These are phyloP conservation scores for Lepus europaeus DNA, from an alignment of 2,113 vertebrate species.

Conservation along the genomic window DNA sequence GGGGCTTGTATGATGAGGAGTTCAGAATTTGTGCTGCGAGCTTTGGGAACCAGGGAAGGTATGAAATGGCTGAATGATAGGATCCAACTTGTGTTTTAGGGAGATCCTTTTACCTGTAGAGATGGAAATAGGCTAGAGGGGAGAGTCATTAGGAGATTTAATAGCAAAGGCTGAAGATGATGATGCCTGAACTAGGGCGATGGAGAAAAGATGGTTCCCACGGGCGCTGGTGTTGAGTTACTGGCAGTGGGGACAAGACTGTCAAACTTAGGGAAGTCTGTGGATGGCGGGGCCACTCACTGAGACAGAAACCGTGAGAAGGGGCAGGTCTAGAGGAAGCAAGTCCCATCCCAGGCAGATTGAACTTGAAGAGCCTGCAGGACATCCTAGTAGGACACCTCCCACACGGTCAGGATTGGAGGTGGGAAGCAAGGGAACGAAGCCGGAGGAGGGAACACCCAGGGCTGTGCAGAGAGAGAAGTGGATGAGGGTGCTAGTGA, in stretches of 20 bases:
- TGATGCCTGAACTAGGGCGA: not conserved
- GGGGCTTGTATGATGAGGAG: not conserved
- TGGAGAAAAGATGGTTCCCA: not conserved
- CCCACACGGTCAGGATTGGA: not conserved
- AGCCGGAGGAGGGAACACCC: not conserved
- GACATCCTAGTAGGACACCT: not conserved
- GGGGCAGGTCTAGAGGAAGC: not conserved
- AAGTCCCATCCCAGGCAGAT: not conserved
- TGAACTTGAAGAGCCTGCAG: not conserved
- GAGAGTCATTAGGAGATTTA: not conserved
- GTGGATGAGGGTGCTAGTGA: not conserved
- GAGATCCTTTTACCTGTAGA: constrained; percentile 40
- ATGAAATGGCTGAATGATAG: constrained; percentile 15
- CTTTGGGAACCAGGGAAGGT: constrained; percentile 3
- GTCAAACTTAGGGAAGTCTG: not conserved
- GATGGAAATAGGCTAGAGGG: constrained; percentile 38
- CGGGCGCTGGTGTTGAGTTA: not conserved
- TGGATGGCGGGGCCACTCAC: not conserved
- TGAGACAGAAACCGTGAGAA: not conserved
- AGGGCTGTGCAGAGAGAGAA: not conserved
- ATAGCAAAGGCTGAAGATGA: not conserved
- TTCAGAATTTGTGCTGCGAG: not conserved
- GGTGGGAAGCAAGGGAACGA: not conserved
- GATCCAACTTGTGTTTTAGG: constrained; percentile 29
- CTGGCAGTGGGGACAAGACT: not conserved